Evolutionary conservation across 2,888 invertebrate species (phyloP), one percentile per base, ranked within the genome.

Genomic region (Dryococelus australis): DNA sequence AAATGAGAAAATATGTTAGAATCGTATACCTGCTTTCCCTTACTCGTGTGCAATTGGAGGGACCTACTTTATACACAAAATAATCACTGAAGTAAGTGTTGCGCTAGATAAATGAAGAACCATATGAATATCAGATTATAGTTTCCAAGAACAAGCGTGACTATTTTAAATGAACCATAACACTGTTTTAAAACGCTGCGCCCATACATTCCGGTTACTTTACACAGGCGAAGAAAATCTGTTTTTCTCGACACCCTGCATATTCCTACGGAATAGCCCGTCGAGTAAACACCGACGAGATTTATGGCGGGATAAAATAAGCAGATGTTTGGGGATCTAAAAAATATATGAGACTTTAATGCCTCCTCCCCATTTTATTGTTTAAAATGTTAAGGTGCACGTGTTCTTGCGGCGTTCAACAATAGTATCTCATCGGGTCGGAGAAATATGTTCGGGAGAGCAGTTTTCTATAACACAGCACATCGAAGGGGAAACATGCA

Each of bases 291-390:
- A 65, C 65, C 20, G 65, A 0, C 8, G 65, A 65, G 65, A n/a
- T 65, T 65, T 65, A 65, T 65, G 65, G 65, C 65, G 65, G 65
- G 65, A 9, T 65, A 65, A 24, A 65, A 65, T 20, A 20, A n/a
- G 65, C 65, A 65, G 65, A 24, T 65, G 65, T 65, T 65, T 65
- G 65, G 65, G n/a, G 65, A 16, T 65, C 24, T n/a, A 65, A 65
- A 65, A 65, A 65, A 65, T 65, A 65, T 65, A 65, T 65, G 65
- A 65, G 65, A 65, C 65, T 65, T 65, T 65, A 65, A 65, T 65
- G 65, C 65, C 16, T 65, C 65, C n/a, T 20, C 65, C n/a, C 65
- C 65, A 16, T 65, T 65, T 65, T 65, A 65, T 65, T 65, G 65
- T 65, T 65, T 65, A 65, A 65, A 65, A 65, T 8, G 65, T 16